A percentile compares a stretch with the other conserved stretches of the same genome.
Conservation (phyloP, 2,888 invertebrate species). For the Diarsia brunnea region DNA sequence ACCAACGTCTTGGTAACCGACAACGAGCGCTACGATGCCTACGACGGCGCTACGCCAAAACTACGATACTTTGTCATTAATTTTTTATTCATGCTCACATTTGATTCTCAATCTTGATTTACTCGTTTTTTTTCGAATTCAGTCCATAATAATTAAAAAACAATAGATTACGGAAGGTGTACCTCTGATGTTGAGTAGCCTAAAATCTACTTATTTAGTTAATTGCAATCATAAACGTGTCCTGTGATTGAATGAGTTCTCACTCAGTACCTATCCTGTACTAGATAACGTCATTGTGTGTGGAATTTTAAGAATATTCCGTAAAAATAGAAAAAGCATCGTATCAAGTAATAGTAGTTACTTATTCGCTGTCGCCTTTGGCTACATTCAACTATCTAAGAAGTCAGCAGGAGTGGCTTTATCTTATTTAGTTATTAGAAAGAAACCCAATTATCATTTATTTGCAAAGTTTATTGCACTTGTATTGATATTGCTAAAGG, state of each 20-base stretch:
- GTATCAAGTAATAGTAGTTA: neutral
- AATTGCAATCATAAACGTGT: neutral
- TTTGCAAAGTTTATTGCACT: slow-evolving; percentile 35
- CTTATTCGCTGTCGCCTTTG: slow-evolving; percentile 17
- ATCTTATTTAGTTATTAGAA: slow-evolving; percentile 34
- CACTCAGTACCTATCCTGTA: neutral
- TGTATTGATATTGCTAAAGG: slow-evolving; percentile 23
- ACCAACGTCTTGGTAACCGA: neutral
- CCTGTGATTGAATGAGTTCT: slow-evolving; percentile 3
- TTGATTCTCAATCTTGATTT: no score
- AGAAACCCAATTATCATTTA: slow-evolving; percentile 37
- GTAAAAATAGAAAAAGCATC: neutral
- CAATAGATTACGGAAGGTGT: no score
- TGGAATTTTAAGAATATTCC: neutral
- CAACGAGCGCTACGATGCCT: neutral
- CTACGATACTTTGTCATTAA: neutral
- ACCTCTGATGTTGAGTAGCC: neutral
- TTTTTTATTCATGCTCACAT: neutral
- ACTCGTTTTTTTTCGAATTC: neutral
- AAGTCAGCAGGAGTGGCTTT: slow-evolving; percentile 8
- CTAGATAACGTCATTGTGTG: neutral
- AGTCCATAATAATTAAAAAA: neutral
- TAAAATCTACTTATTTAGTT: neutral
- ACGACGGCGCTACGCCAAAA: neutral
- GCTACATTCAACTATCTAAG: slow-evolving; percentile 22